Percentiles rank a stretch among this genome's conserved stretches.
Conservation (phyloP, 2,797 vertebrate genomes). For the Echeneis naucrates region DNA sequence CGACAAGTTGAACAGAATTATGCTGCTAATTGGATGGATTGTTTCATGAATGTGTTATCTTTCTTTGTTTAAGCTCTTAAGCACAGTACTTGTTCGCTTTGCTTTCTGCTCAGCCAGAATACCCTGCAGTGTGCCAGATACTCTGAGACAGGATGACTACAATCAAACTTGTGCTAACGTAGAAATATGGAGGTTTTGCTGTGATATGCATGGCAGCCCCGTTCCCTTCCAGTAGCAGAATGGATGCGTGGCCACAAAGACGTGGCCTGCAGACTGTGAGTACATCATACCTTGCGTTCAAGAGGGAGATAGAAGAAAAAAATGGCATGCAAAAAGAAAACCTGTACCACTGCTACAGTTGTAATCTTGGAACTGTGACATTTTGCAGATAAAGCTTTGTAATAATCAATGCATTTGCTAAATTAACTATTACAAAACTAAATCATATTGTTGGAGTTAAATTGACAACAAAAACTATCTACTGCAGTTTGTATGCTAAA, state of each 20-base stretch:
- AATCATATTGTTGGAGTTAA: not conserved
- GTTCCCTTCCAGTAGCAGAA: slow-evolving; percentile 78
- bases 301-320: not conserved
- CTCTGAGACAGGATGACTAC: slow-evolving; percentile 64
- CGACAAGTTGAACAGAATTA: not conserved
- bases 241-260: slow-evolving; percentile 87
- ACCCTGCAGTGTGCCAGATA: slow-evolving; percentile 36
- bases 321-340: not conserved
- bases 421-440: not conserved
- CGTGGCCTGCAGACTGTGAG: slow-evolving; percentile 86
- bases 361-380: not conserved
- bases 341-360: not conserved
- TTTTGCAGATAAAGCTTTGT: not conserved
- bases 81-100: slow-evolving; percentile 12
- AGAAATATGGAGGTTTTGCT: slow-evolving; percentile 71
- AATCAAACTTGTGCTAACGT: slow-evolving; percentile 34
- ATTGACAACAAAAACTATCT: not conserved
- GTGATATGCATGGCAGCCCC: slow-evolving; percentile 76
- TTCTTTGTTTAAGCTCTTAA: not conserved
- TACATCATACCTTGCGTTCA: slow-evolving; percentile 16
- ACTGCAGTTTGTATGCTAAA: not conserved
- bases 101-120: slow-evolving; percentile 47
- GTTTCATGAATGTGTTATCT: not conserved
- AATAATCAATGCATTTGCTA: slow-evolving; percentile 1
- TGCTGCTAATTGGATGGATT: not conserved